Conservation (phyloP, 2,113 vertebrate species). For the Cynocephalus volans region DNA sequence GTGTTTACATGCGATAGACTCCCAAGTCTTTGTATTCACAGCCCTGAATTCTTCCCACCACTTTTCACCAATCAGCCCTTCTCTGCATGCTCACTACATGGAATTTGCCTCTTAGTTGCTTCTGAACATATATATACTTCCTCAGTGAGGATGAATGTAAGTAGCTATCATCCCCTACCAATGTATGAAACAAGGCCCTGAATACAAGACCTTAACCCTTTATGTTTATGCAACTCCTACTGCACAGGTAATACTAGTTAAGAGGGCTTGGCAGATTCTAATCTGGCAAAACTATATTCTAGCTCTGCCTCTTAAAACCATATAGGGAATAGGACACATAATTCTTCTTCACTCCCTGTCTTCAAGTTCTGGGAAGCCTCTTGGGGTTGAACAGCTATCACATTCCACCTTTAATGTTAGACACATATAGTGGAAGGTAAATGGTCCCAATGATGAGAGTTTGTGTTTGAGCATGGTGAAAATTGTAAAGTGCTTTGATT, state of each 20-base stretch:
- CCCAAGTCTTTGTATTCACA: not conserved
- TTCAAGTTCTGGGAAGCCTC: conserved; percentile 4
- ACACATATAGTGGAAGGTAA: not conserved
- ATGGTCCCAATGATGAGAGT: not conserved
- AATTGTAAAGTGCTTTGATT: not conserved
- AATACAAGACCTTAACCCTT: not conserved
- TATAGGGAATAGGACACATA: not conserved
- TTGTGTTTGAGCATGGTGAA: not conserved
- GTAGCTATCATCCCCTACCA: not conserved
- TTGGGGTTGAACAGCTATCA: not conserved
- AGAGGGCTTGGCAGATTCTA: not conserved
- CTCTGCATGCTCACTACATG: not conserved
- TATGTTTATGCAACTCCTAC: not conserved
- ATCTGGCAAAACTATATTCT: not conserved
- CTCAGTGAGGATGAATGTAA: not conserved
- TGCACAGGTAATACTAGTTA: not conserved
- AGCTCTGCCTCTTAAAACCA: conserved; percentile 33
- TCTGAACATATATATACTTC: not conserved
- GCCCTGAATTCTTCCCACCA: not conserved
- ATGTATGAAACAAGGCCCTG: not conserved
- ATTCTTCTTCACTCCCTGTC: conserved; percentile 28
- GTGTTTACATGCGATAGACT: not conserved
- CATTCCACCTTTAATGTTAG: not conserved
- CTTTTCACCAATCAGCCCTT: not conserved
- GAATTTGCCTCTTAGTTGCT: conserved; percentile 9